Percentiles rank a stretch among this genome's conserved stretches.
These are phyloP conservation scores for Drepanosiphum platanoidis DNA, from an alignment of 2,888 invertebrate species.

Conservation along the genomic window DNA sequence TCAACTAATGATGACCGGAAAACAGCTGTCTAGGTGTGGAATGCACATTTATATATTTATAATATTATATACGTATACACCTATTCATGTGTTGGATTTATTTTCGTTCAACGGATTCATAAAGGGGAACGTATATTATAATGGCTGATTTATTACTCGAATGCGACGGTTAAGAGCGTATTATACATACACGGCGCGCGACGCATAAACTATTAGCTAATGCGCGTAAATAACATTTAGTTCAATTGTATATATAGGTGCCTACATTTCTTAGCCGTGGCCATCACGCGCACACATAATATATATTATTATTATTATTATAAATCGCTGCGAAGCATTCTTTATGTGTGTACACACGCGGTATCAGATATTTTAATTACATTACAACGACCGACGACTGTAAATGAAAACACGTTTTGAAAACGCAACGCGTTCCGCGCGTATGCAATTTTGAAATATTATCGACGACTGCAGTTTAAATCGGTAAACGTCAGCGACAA, in stretches of 20 bases:
- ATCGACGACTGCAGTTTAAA: not conserved
- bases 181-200: not conserved
- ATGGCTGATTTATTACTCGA: too few relatives aligned
- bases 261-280: not conserved
- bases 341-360: not conserved
- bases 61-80: too few relatives aligned
- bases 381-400: too few relatives aligned
- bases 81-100: not conserved
- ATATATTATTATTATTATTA: not conserved
- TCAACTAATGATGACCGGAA: slow-evolving; percentile 26
- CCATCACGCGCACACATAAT: not conserved
- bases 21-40: not conserved
- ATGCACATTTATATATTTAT: not conserved
- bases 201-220: not conserved
- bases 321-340: too few relatives aligned
- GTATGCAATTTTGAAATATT: not conserved
- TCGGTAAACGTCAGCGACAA: not conserved
- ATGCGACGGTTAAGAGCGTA: not conserved
- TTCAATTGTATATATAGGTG: not conserved
- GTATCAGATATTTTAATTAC: not conserved
- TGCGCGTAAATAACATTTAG: not conserved
- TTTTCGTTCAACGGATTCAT: not conserved
- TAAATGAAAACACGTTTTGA: too few relatives aligned
- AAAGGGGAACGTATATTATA: too few relatives aligned
- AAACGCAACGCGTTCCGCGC: too few relatives aligned